These are phyloP conservation scores for Xyrichtys novacula DNA, from an alignment of 2,797 vertebrate species.

Conservation along the genomic window DNA sequence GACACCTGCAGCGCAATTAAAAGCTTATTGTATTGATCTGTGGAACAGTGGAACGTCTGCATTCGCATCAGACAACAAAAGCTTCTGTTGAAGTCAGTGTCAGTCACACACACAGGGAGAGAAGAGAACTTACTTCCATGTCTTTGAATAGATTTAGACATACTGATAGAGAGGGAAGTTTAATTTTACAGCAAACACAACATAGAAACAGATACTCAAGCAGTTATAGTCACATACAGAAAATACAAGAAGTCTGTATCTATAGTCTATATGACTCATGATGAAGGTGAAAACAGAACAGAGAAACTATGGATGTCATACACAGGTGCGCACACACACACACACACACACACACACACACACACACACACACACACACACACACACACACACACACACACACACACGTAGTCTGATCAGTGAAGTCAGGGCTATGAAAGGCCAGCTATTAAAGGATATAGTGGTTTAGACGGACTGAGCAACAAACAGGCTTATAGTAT, in stretches of 20 bases:
- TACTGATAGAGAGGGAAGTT: background rate
- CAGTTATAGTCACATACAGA: no score
- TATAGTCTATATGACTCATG: no score
- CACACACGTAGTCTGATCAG: conserved; percentile 19
- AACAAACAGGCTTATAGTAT: conserved; percentile 52
- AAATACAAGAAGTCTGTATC: background rate
- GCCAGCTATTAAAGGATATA: conserved; percentile 62
- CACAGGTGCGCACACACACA: no score
- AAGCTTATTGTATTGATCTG: conserved; percentile 18
- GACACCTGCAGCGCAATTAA: conserved; percentile 25
- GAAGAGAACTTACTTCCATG: conserved; percentile 2
- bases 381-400: background rate
- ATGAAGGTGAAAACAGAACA: no score
- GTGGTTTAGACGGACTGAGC: conserved; percentile 55
- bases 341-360: no score
- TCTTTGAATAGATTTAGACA: background rate
- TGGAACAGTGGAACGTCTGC: conserved; percentile 13
- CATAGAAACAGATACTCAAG: background rate
- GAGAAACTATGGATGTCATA: no score
- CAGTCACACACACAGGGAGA: background rate
- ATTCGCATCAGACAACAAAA: conserved; percentile 11
- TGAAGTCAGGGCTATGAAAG: conserved; percentile 20
- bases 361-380: no score
- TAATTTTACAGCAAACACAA: background rate
- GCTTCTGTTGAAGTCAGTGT: conserved; percentile 25